Base-by-base conservation (phyloP, 2,797 vertebrate genomes). In the Amphiprion clarkii region DNA sequence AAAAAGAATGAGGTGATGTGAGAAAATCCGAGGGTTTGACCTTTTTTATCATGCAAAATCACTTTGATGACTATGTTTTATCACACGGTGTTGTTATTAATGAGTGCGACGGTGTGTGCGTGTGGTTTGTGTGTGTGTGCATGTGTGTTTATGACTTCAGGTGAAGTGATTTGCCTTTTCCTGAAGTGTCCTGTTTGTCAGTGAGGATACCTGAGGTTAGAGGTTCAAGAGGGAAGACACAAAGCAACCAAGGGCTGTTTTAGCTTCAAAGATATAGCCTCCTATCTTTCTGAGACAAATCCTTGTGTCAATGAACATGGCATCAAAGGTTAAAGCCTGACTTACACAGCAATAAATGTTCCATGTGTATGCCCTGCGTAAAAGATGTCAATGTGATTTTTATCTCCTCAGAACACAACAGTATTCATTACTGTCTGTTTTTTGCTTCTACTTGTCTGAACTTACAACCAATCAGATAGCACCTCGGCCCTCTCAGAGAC, bases 281-380 rank as follows among this genome's bases (percentile, higher is more conserved):
- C 73, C 79, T 86, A 87, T 89, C 86, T 92, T 90, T 90, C 81
- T 79, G 82, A 92, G 89, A 92, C 81, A 77, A 91, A 90, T 89
- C 80, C 81, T 89, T 88, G 81, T 91, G 88, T 92, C 87, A 88
- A 36, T 89, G 87, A 89, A 79, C 69, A 90, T 89, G 91, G 85
- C 88, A 81, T 93, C 89, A 91, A 89, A 91, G 88, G 82, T 90
- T 88, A 81, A 89, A 92, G 88, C 89, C 91, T 94, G 91, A 93
- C 83, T 39, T 88, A 91, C 92, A 93, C 92, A 95, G 94, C 94
- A 95, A 95, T 95, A 95, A 95, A 93, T 91, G 91, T 92, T 92
- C 82, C 70, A 91, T 92, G 91, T 95, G 88, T 94, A 84, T 92
- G 91, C 93, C 94, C 94, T 89, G 84, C 89, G 73, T 90, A 85